Percentiles rank a stretch among this genome's conserved stretches.
Evolutionary conservation across 2,113 vertebrate genomes (phyloP).

Genomic region (Clarias batrachus): DNA sequence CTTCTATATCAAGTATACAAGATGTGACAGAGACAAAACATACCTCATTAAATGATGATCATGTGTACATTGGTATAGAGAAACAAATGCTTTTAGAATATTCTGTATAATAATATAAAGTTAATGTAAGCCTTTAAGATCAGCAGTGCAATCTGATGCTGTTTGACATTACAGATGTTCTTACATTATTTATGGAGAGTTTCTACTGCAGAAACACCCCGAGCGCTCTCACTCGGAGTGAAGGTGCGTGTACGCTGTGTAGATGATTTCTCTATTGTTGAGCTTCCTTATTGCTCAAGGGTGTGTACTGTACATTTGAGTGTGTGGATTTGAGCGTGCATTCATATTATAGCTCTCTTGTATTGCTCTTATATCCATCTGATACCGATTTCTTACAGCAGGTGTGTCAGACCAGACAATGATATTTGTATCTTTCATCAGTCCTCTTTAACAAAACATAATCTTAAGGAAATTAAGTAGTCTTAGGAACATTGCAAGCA

Average conservation of each 20-base stretch:
- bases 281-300: neutral
- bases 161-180: neutral
- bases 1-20: neutral
- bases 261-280: neutral
- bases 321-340: neutral
- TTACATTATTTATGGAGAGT: neutral
- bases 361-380: neutral
- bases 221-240: neutral
- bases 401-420: neutral
- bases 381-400: neutral
- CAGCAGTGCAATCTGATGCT: neutral
- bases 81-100: neutral
- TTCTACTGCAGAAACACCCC: neutral
- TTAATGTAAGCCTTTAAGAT: neutral
- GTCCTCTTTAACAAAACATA: neutral
- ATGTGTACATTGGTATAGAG: neutral
- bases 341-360: neutral
- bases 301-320: neutral
- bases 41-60: neutral
- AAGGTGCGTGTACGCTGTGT: neutral
- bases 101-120: neutral
- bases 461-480: neutral
- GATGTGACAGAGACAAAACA: neutral
- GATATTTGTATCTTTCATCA: neutral
- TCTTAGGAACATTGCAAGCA: too few relatives aligned